A percentile compares a stretch with the other conserved stretches of the same genome.
Evolutionary conservation across 2,888 invertebrate genomes (phyloP).

Genomic region (Zonitis immaculata): DNA sequence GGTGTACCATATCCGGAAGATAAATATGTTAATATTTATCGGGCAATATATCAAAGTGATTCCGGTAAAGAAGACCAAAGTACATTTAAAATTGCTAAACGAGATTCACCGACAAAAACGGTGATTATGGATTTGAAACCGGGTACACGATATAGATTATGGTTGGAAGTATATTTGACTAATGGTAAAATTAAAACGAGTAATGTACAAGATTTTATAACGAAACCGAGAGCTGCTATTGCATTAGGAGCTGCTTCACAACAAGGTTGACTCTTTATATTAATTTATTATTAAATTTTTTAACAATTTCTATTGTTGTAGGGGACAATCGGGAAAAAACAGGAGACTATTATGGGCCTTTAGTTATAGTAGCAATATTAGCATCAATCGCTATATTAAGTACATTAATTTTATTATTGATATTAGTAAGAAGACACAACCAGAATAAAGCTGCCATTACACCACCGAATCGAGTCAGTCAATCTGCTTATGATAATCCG

Average conservation of each 20-base stretch:
- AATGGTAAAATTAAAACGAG: constrained; percentile 88
- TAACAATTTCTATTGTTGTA: constrained; percentile 8
- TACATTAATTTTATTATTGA: constrained; percentile 71
- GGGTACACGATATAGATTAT: constrained; percentile 77
- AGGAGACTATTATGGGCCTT: constrained; percentile 81
- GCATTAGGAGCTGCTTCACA: constrained; percentile 51
- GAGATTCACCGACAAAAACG: constrained; percentile 64
- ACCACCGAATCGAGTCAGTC: constrained; percentile 66
- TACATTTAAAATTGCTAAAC: constrained; percentile 70
- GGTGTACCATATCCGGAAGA: constrained; percentile 87
- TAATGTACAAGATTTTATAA: constrained; percentile 82
- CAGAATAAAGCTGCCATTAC: constrained; percentile 75
- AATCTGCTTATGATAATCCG: constrained; percentile 89
- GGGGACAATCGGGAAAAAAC: constrained; percentile 52
- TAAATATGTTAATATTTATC: constrained; percentile 84
- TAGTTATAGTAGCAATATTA: constrained; percentile 83
- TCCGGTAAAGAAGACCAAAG: constrained; percentile 68
- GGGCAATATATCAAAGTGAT: constrained; percentile 77
- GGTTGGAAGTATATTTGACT: constrained; percentile 85
- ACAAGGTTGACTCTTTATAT: no score
- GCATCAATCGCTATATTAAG: constrained; percentile 81
- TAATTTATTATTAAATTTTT: no score
- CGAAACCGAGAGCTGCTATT: constrained; percentile 64
- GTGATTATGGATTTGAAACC: constrained; percentile 67
- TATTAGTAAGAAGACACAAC: constrained; percentile 68